phyloP scores from a whole-genome alignment of 2,797 vertebrate genomes.

The Aselliscus stoliczkanus region DNA sequence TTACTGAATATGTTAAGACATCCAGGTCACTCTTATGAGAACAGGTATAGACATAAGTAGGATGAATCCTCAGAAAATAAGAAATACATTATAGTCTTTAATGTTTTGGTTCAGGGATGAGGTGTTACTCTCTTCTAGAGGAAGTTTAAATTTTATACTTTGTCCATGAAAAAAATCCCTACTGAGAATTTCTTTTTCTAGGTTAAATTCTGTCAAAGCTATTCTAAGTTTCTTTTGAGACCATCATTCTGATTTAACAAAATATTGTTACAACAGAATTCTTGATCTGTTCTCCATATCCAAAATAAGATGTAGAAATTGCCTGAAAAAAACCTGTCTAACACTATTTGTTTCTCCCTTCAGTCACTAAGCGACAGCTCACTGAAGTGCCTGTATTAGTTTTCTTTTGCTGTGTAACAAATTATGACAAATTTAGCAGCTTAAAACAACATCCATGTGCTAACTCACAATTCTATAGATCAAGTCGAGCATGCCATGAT shows the following conservation, averaged over 20 bases:
- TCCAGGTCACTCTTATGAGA: neutral
- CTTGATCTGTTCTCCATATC: neutral
- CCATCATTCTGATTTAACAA: neutral
- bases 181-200: neutral
- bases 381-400: neutral
- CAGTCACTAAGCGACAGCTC: neutral
- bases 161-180: neutral
- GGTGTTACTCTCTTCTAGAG: neutral
- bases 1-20: neutral
- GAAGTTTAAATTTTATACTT: neutral
- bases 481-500: neutral
- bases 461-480: neutral
- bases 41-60: neutral
- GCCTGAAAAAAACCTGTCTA: neutral
- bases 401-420: neutral
- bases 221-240: neutral
- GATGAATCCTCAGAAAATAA: neutral
- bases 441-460: neutral
- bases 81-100: neutral
- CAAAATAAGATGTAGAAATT: neutral
- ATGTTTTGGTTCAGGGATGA: neutral
- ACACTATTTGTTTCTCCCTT: neutral
- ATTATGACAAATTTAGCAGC: neutral
- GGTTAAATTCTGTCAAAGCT: neutral
- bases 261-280: conserved; percentile 8